A percentile compares a stretch with the other conserved stretches of the same genome.
Evolutionary conservation across 2,797 vertebrate genomes (phyloP).

Genomic region (Steatocranus sp.): DNA sequence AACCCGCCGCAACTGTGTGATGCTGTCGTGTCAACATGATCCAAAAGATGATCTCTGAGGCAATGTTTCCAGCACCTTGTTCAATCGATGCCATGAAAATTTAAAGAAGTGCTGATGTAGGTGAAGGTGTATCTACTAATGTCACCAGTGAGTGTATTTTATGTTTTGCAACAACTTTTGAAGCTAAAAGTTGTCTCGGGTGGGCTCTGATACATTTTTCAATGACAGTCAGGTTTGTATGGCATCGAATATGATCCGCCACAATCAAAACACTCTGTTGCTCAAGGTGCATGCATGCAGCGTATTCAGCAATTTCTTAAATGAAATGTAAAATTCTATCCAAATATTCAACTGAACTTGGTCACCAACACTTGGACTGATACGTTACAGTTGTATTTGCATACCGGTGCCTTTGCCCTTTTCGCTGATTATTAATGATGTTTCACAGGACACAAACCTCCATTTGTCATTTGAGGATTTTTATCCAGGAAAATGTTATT

Average conservation of each 20-base stretch:
- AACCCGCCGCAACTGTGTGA: background rate
- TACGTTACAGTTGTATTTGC: background rate
- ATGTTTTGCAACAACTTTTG: background rate
- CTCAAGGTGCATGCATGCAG: background rate
- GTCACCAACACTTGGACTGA: background rate
- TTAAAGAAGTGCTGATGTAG: background rate
- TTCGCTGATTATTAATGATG: slow-evolving; percentile 10
- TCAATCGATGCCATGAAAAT: background rate
- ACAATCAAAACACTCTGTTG: background rate
- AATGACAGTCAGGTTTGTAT: background rate
- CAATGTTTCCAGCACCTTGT: background rate
- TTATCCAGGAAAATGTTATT: slow-evolving; percentile 8
- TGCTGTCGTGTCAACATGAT: background rate
- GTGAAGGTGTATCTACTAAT: background rate
- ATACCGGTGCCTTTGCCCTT: background rate
- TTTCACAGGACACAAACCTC: slow-evolving; percentile 4
- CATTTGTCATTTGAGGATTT: slow-evolving; percentile 15
- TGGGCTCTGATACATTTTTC: background rate
- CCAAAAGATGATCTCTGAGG: background rate
- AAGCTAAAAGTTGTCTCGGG: background rate
- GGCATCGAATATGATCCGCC: too few relatives aligned
- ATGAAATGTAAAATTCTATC: background rate
- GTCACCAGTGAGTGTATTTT: background rate
- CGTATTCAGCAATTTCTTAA: background rate
- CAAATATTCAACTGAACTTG: background rate